Conservation (phyloP, 2,888 invertebrate genomes). For the Hirtodrosophila confusa region DNA sequence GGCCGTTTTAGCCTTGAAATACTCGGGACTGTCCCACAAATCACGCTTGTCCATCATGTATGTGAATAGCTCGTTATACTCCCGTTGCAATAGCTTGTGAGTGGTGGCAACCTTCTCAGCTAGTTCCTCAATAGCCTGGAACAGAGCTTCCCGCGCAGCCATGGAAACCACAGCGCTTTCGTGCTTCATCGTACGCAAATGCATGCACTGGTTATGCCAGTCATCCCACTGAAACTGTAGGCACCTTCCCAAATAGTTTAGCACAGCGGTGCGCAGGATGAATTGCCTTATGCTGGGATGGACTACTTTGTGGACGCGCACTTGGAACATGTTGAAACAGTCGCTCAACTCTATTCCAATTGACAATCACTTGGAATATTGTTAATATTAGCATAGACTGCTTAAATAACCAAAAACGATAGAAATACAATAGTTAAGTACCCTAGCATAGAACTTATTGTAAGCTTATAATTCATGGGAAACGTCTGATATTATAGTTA, state of each 20-base stretch:
- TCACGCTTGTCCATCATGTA: constrained; percentile 65
- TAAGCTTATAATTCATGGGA: too few species aligned
- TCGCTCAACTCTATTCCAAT: constrained; percentile 23
- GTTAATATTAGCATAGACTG: background rate
- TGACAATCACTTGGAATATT: constrained; percentile 15
- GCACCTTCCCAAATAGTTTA: constrained; percentile 57
- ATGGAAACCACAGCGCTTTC: constrained; percentile 3
- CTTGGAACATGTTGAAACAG: constrained; percentile 45
- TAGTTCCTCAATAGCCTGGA: constrained; percentile 27
- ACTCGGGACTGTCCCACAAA: constrained; percentile 72
- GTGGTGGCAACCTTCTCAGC: constrained; percentile 32
- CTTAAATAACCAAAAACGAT: background rate
- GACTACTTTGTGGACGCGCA: constrained; percentile 37
- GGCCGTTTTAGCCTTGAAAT: constrained; percentile 65
- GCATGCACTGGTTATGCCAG: constrained; percentile 52
- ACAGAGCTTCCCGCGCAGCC: constrained; percentile 11
- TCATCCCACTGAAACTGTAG: constrained; percentile 59
- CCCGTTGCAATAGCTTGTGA: constrained; percentile 53
- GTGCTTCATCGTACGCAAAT: constrained; percentile 26
- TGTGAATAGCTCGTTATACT: constrained; percentile 51
- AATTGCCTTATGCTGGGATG: constrained; percentile 72
- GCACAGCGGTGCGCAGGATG: constrained; percentile 57
- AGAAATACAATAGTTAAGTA: background rate
- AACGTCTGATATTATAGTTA: too few species aligned
- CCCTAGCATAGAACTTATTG: too few species aligned